Conservation (phyloP, 2,797 vertebrate species). For the Megaceryle alcyon region DNA sequence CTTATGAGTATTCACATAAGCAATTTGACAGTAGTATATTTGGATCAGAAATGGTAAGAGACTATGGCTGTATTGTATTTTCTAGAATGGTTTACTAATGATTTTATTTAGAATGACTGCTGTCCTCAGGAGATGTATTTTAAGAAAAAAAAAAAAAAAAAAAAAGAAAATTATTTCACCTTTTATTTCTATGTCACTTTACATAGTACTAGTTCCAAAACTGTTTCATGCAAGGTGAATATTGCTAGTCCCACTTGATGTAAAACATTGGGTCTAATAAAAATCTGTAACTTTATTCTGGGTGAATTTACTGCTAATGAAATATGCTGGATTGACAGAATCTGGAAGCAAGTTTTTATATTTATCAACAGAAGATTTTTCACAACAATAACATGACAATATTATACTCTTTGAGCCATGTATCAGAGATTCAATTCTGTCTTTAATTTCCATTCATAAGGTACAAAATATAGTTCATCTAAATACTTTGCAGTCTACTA, state of each 20-base stretch:
- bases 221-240: neutral
- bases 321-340: neutral
- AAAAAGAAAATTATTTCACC: neutral
- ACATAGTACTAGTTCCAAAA: neutral
- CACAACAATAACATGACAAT: neutral
- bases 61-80: neutral
- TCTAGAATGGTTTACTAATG: neutral
- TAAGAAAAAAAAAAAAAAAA: neutral
- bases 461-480: neutral
- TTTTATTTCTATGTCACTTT: neutral
- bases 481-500: neutral
- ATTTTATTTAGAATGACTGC: neutral
- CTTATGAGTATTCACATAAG: neutral
- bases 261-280: neutral
- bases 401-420: neutral
- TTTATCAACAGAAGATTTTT: neutral
- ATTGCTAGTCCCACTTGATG: neutral
- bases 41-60: neutral
- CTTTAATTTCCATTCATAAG: neutral
- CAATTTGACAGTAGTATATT: neutral
- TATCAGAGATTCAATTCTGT: neutral
- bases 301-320: neutral
- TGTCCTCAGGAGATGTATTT: neutral
- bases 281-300: neutral
- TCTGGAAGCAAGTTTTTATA: neutral